These are phyloP conservation scores for Bombus balteatus DNA, from an alignment of 1,140 invertebrate species.

Conservation along the genomic window DNA sequence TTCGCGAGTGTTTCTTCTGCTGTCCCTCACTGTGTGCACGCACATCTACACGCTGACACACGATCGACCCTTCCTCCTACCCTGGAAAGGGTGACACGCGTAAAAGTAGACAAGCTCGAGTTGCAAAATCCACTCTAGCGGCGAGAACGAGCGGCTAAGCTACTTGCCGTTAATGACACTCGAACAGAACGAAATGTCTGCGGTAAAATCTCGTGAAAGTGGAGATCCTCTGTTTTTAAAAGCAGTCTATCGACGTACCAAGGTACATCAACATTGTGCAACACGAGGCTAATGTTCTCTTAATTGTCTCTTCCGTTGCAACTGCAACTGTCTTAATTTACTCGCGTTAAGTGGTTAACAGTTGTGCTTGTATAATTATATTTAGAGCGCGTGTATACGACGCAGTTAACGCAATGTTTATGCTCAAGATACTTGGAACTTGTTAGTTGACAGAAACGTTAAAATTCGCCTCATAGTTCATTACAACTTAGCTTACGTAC, in stretches of 20 bases:
- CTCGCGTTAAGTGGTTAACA: not conserved
- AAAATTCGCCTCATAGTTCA: too few relatives aligned
- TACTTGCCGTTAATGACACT: constrained; percentile 32
- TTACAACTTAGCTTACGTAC: too few relatives aligned
- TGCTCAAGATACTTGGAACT: not conserved
- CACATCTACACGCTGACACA: not conserved
- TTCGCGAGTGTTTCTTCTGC: constrained; percentile 24
- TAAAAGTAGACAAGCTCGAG: constrained; percentile 37
- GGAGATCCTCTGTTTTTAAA: not conserved
- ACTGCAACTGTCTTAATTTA: too few relatives aligned
- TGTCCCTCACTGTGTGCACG: not conserved
- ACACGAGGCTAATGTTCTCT: not conserved
- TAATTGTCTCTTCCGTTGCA: not conserved
- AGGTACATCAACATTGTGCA: too few relatives aligned
- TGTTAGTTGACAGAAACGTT: not conserved
- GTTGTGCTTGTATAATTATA: not conserved
- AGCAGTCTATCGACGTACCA: not conserved
- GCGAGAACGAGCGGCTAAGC: constrained; percentile 2
- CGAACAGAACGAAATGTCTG: not conserved
- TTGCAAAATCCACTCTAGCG: constrained; percentile 41
- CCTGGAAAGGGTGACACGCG: constrained; percentile 29
- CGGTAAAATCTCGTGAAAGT: not conserved
- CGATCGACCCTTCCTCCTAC: not conserved
- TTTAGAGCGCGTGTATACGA: not conserved
- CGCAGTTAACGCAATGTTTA: not conserved